These are phyloP conservation scores for Clinocottus analis DNA, from an alignment of 2,113 vertebrate genomes.

Conservation along the genomic window DNA sequence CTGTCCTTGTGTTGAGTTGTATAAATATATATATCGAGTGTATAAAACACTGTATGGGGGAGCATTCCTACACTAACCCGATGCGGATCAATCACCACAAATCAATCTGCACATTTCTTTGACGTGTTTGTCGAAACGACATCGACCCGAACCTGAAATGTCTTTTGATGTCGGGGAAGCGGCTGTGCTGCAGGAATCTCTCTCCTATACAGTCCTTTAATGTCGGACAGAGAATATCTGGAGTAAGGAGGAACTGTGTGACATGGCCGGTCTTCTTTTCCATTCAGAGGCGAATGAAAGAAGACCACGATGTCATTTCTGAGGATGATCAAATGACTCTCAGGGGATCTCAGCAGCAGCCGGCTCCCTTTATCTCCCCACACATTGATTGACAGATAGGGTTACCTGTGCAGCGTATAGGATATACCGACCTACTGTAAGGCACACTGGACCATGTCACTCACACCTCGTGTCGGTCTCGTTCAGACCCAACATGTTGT, in stretches of 20 bases:
- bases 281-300: slow-evolving; percentile 73
- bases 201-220: slow-evolving; percentile 77
- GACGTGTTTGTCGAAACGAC: neutral
- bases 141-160: neutral
- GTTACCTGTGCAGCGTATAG: slow-evolving; percentile 60
- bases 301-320: slow-evolving; percentile 81
- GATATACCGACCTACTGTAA: slow-evolving; percentile 59
- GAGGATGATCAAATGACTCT: slow-evolving; percentile 71
- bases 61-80: slow-evolving; percentile 80
- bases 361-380: slow-evolving; percentile 64
- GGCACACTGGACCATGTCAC: slow-evolving; percentile 55
- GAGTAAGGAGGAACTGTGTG: slow-evolving; percentile 86
- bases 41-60: slow-evolving; percentile 80
- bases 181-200: slow-evolving; percentile 87
- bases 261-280: slow-evolving; percentile 84
- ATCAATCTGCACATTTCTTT: slow-evolving; percentile 4
- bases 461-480: slow-evolving; percentile 59
- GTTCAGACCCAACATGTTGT: slow-evolving; percentile 37
- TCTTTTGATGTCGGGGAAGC: neutral
- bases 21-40: no score
- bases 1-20: slow-evolving; percentile 74
- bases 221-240: slow-evolving; percentile 72
- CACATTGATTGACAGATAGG: slow-evolving; percentile 71
- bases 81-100: slow-evolving; percentile 4
- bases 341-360: slow-evolving; percentile 55